Evolutionary conservation across 2,797 vertebrate genomes (phyloP).

Genomic region (Vultur gryphus): DNA sequence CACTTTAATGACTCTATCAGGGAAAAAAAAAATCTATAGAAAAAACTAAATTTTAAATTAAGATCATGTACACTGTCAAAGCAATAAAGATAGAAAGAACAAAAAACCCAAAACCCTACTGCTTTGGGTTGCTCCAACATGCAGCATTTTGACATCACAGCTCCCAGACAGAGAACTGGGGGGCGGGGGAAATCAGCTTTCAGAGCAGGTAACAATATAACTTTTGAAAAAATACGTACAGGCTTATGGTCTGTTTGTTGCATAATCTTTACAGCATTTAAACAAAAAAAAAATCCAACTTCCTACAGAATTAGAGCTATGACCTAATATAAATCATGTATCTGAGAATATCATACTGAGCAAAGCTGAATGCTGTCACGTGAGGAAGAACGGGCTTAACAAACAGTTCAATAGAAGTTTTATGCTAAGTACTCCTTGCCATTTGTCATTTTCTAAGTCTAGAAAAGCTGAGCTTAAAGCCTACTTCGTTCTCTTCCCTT

Average conservation of each 20-base stretch:
- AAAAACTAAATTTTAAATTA: background rate
- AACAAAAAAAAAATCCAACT: background rate
- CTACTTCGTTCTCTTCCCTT: background rate
- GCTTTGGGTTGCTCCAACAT: background rate
- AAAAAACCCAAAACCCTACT: background rate
- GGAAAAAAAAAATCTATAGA: background rate
- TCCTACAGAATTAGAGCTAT: background rate
- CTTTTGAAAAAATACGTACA: background rate
- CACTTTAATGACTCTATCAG: background rate
- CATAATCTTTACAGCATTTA: background rate
- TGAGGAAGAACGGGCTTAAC: background rate
- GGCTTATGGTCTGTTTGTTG: background rate
- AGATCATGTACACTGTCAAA: fast-evolving
- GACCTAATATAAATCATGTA: fast-evolving
- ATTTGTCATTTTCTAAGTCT: fast-evolving
- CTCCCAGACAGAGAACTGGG: background rate
- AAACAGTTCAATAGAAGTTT: background rate
- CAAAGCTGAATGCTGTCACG: background rate
- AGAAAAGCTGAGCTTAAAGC: background rate
- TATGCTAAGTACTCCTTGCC: fast-evolving
- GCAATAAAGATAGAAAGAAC: background rate
- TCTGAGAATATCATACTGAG: fast-evolving
- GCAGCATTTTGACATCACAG: background rate
- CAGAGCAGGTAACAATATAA: background rate
- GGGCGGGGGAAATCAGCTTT: background rate